Evolutionary conservation across 2,113 vertebrate genomes (phyloP), one percentile per base, ranked within the genome.

Genomic region (Psammodynastes pulverulentus): DNA sequence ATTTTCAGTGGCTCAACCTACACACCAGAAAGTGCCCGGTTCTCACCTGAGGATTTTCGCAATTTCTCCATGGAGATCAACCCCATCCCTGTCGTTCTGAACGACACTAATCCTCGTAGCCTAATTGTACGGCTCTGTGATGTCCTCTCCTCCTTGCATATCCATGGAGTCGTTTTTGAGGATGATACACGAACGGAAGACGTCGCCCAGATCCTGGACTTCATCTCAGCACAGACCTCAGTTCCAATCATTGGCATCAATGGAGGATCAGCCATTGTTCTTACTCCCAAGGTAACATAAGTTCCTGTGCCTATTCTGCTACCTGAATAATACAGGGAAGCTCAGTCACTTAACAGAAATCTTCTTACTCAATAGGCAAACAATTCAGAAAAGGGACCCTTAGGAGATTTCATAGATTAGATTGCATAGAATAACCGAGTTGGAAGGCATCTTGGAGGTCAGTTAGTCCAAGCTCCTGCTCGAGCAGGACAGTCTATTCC

Each of bases 141-240:
- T 95, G 98, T 99, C 88, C 97, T 99, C 97, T 98, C 98, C 89
- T 98, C 98, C 90, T 97, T 99, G 94, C 98, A 98, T 92, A 98
- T 99, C 95, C 99, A 99, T 94, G 99, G 99, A 51, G 98, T 99
- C 24, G 99, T 99, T 90, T 99, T 99, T 92, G 99, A 99, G 97
- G 99, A 99, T 96, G 98, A 99, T 96, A 95, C 96, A 8, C 95
- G 97, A 92, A 96, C 97, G 12, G 96, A 97, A 89, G 98, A 98
- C 56, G 96, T 99, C 93, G 98, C 98, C 84, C 99, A 98, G 92
- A 99, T 99, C 97, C 98, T 99, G 84, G 99, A 99, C 97, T 99
- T 99, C 97, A 97, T 99, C 93, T 99, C 99, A 21, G 98, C 99
- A 1, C 99, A 99, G 97, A 99, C 99, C 94, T 98, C 98, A 39